Evolutionary conservation across 2,888 invertebrate genomes (phyloP).

Genomic region (Morpho achilles): DNA sequence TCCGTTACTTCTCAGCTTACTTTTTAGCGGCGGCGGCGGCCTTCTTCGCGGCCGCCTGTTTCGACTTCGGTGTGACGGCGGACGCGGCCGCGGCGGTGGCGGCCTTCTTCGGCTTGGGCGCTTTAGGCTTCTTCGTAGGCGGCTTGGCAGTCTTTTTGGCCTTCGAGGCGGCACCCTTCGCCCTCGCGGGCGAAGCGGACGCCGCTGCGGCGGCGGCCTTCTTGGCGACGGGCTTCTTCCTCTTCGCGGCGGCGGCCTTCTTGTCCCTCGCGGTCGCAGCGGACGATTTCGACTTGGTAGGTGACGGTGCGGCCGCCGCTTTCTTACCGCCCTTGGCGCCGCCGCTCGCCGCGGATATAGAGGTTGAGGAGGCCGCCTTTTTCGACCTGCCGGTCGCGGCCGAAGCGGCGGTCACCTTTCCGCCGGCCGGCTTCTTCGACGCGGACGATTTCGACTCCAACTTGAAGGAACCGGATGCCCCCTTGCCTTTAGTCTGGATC

Average conservation of each 20-base stretch:
- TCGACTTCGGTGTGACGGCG: slow-evolving; percentile 29
- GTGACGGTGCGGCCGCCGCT: slow-evolving; percentile 20
- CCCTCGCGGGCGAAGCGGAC: slow-evolving; percentile 31
- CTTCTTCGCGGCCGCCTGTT: slow-evolving; percentile 23
- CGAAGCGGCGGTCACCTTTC: slow-evolving; percentile 36
- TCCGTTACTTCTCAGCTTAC: background rate
- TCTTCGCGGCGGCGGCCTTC: slow-evolving; percentile 37
- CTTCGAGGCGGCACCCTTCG: slow-evolving; percentile 38
- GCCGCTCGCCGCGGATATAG: slow-evolving; percentile 19
- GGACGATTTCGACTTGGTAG: slow-evolving; percentile 20
- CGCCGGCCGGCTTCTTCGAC: slow-evolving; percentile 29
- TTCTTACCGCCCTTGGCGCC: slow-evolving; percentile 29
- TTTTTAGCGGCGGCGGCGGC: background rate
- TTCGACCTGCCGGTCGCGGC: slow-evolving; percentile 25
- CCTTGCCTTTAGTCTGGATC: slow-evolving; percentile 77
- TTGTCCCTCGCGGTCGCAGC: slow-evolving; percentile 32
- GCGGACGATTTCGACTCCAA: slow-evolving; percentile 44
- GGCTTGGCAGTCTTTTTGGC: slow-evolving; percentile 50
- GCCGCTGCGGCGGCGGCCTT: slow-evolving; percentile 28
- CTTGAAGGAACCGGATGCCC: slow-evolving; percentile 69
- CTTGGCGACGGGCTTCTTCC: slow-evolving; percentile 32
- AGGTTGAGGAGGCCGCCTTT: slow-evolving; percentile 34
- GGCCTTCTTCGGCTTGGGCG: slow-evolving; percentile 53
- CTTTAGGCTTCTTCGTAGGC: slow-evolving; percentile 51
- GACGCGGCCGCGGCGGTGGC: background rate